Evolutionary conservation across 1,140 invertebrate genomes (phyloP).

Genomic region (Cephus cinctus): DNA sequence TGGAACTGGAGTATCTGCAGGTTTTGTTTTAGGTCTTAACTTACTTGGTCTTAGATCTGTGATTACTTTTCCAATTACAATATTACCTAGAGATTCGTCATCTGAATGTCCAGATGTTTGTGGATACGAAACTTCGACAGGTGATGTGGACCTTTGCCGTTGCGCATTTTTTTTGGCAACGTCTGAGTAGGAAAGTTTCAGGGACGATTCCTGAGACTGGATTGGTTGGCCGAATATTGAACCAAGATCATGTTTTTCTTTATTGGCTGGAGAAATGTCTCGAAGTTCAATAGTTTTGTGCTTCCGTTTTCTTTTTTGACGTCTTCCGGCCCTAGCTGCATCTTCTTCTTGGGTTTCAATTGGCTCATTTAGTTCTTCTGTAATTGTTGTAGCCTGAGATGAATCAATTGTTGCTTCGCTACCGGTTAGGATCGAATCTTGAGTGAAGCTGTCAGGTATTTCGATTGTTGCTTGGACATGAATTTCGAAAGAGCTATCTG

Average conservation of each 20-base stretch:
- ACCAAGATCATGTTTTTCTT: constrained; percentile 11
- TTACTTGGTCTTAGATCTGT: not conserved
- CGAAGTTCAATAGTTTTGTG: constrained; percentile 23
- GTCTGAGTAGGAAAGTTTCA: constrained; percentile 33
- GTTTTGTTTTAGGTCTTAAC: not conserved
- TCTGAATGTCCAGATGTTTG: not conserved
- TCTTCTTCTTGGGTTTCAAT: not conserved
- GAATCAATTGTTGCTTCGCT: constrained; percentile 20
- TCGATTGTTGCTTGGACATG: constrained; percentile 47
- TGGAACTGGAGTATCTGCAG: not conserved
- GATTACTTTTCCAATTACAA: constrained; percentile 1
- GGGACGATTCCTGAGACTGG: constrained; percentile 12
- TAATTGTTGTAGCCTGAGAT: constrained; percentile 30
- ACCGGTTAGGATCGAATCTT: constrained; percentile 21
- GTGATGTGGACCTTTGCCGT: constrained; percentile 3
- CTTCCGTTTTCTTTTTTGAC: constrained; percentile 23
- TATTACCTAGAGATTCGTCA: not conserved
- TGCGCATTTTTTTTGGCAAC: constrained; percentile 23
- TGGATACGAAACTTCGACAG: not conserved
- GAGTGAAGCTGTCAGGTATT: constrained; percentile 33
- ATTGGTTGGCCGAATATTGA: constrained; percentile 21
- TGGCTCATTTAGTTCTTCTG: constrained; percentile 24
- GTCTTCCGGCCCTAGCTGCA: constrained; percentile 1
- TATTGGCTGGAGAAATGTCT: not conserved
- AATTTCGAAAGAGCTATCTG: constrained; percentile 43